These are phyloP conservation scores for Cavia aperea DNA, from an alignment of 2,113 vertebrate genomes.

Conservation along the genomic window DNA sequence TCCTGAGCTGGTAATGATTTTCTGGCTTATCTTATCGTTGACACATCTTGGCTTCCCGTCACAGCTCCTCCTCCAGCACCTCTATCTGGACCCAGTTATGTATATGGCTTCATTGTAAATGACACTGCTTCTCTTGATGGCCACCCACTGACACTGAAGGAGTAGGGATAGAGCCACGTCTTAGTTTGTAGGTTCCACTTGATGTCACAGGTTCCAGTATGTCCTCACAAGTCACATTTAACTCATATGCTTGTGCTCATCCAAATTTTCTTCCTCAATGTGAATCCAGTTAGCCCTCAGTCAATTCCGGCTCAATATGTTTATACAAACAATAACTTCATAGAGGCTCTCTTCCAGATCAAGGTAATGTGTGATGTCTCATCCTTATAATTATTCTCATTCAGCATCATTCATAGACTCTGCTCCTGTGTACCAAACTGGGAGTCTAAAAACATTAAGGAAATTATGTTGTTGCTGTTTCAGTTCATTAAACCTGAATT, in stretches of 20 bases:
- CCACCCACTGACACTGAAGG: background rate
- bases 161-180: background rate
- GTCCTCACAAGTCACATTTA: background rate
- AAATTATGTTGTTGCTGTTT: too few species aligned
- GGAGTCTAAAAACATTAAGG: too few species aligned
- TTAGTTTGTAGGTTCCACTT: background rate
- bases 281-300: background rate
- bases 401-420: too few species aligned
- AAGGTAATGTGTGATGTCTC: background rate
- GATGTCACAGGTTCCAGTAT: background rate
- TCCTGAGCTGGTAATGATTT: background rate
- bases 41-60: background rate
- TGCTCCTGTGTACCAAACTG: too few species aligned
- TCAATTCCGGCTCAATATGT: background rate
- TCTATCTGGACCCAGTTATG: background rate
- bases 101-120: background rate
- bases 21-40: background rate
- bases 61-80: background rate
- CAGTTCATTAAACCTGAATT: too few species aligned
- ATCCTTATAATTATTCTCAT: too few species aligned
- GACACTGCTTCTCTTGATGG: background rate
- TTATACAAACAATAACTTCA: background rate
- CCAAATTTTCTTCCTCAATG: background rate
- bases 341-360: background rate
- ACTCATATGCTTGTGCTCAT: background rate